A percentile compares a stretch with the other conserved stretches of the same genome.
phyloP scores from a whole-genome alignment of 2,113 vertebrate genomes.

The Pungitius pungitius region DNA sequence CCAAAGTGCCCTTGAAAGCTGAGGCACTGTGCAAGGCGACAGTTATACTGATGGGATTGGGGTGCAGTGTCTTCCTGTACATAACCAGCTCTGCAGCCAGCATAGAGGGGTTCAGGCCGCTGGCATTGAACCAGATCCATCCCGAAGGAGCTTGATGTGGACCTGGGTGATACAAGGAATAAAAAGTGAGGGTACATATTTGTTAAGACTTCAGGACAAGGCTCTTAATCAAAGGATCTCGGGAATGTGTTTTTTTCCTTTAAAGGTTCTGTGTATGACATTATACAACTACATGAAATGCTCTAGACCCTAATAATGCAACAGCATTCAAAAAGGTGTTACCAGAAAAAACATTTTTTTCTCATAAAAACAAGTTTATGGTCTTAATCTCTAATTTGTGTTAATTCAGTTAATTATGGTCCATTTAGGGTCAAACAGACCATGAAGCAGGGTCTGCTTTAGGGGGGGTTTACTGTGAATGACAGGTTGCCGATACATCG shows the following conservation, averaged over 20 bases:
- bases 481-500: too few species aligned
- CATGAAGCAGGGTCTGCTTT: too few species aligned
- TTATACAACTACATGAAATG: neutral
- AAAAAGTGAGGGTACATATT: neutral
- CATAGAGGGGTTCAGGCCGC: conserved; percentile 65
- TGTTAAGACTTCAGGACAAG: neutral
- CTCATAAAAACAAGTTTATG: too few species aligned
- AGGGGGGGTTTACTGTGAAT: too few species aligned
- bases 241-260: neutral
- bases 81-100: conserved; percentile 74
- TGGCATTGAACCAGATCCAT: conserved; percentile 79
- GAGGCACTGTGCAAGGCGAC: conserved; percentile 69
- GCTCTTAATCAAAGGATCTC: neutral
- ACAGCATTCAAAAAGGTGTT: neutral
- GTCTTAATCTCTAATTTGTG: too few species aligned
- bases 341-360: neutral
- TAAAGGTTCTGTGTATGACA: neutral
- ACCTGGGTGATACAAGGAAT: conserved; percentile 34
- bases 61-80: conserved; percentile 73
- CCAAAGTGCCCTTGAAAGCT: conserved; percentile 24
- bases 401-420: too few species aligned
- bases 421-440: too few species aligned
- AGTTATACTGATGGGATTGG: conserved; percentile 63
- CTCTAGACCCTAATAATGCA: neutral
- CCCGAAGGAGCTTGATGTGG: conserved; percentile 56